These are phyloP conservation scores for Epicampocera succincta DNA, from an alignment of 2,888 invertebrate species.

Conservation along the genomic window DNA sequence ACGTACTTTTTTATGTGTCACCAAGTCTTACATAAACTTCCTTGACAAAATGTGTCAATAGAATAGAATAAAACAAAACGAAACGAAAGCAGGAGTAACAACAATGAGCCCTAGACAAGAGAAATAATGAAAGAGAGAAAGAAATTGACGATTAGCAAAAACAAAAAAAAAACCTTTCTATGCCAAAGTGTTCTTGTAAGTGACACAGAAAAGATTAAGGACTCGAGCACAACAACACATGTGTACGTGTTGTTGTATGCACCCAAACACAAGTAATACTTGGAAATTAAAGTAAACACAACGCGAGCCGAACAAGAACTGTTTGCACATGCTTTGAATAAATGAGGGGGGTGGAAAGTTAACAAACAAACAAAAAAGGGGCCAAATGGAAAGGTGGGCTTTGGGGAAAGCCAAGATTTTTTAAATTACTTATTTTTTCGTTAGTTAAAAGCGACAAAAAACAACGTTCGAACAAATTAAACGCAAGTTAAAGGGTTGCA, in stretches of 20 bases:
- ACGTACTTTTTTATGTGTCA: conserved; percentile 38
- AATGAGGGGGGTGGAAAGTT: conserved; percentile 25
- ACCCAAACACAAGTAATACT: neutral
- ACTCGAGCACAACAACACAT: conserved; percentile 14
- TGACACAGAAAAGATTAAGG: conserved; percentile 53
- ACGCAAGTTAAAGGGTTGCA: no score
- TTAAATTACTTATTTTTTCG: neutral
- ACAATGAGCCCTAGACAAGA: conserved; percentile 7
- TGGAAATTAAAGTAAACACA: conserved; percentile 25
- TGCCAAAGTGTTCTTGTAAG: conserved; percentile 49
- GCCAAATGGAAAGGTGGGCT: neutral
- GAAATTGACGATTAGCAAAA: neutral
- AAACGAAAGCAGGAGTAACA: conserved; percentile 11
- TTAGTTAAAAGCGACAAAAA: no score
- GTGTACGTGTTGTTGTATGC: neutral
- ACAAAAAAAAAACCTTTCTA: conserved; percentile 31
- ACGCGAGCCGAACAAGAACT: neutral
- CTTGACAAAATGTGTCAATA: conserved; percentile 62
- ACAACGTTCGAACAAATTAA: no score
- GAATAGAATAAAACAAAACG: conserved; percentile 38
- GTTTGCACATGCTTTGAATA: conserved; percentile 9
- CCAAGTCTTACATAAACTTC: conserved; percentile 51
- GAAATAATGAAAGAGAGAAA: conserved; percentile 8
- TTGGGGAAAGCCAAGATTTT: conserved; percentile 23
- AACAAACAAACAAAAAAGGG: no score